A percentile compares a stretch with the other conserved stretches of the same genome.
phyloP scores from a whole-genome alignment of 2,113 vertebrate species.

The Leucopsar rothschildi region DNA sequence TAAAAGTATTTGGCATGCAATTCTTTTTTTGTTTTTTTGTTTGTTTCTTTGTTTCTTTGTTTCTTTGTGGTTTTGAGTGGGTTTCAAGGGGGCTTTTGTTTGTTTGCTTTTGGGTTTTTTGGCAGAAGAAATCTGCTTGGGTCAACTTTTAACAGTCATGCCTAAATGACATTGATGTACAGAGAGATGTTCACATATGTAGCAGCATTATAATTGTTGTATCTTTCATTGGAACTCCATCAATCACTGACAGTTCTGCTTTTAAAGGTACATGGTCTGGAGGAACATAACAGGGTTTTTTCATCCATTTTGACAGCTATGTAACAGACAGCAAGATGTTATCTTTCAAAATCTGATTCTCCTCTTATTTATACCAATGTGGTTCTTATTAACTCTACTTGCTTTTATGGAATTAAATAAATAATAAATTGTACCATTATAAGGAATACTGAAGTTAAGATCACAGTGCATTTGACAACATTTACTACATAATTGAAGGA shows the following conservation, averaged over 20 bases:
- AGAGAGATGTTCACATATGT: background rate
- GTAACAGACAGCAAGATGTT: background rate
- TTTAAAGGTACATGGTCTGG: background rate
- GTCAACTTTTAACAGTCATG: background rate
- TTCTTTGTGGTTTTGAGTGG: background rate
- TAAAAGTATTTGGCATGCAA: background rate
- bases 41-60: background rate
- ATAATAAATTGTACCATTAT: background rate
- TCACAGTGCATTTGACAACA: background rate
- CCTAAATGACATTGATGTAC: background rate
- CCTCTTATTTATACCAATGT: background rate
- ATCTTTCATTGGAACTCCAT: background rate
- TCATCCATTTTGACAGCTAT: background rate
- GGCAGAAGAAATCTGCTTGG: background rate
- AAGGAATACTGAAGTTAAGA: background rate
- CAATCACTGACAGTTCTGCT: background rate
- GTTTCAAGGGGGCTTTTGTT: background rate
- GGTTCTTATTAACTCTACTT: background rate
- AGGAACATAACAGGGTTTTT: background rate
- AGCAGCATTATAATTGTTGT: background rate
- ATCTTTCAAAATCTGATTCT: background rate
- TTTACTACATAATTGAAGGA: background rate
- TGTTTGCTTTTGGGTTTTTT: background rate
- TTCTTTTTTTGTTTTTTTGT: background rate
- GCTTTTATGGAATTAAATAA: background rate